Evolutionary conservation across 1,140 invertebrate species (phyloP).

Genomic region (Oscheius sp.): DNA sequence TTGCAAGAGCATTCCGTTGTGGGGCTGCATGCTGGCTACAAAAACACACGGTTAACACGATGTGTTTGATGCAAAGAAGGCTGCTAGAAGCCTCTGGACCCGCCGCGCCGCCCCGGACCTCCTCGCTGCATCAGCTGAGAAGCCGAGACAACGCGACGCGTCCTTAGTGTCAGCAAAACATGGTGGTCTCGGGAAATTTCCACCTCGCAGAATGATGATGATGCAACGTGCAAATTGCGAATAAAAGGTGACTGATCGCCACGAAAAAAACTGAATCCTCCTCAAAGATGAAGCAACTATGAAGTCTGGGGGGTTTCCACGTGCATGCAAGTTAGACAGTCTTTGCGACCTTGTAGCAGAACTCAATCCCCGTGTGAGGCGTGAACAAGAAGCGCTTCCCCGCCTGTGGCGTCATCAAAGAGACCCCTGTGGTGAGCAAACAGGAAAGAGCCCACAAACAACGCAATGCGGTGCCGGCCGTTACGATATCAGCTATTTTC

Average conservation of each 20-base stretch:
- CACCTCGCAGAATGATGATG: no score
- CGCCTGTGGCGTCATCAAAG: no score
- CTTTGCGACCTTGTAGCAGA: neutral
- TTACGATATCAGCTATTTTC: neutral
- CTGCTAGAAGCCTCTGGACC: constrained; percentile 6
- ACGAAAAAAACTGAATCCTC: neutral
- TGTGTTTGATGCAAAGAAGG: constrained; percentile 13
- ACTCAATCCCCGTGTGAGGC: no score
- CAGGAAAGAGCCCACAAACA: no score
- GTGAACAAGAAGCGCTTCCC: no score
- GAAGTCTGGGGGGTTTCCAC: neutral
- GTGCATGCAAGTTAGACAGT: constrained; percentile 9
- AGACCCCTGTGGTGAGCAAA: no score
- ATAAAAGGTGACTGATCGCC: neutral
- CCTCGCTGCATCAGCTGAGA: neutral
- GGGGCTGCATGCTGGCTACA: constrained; percentile 12
- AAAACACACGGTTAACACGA: constrained; percentile 13
- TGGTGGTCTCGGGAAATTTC: neutral
- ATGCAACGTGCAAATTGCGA: neutral
- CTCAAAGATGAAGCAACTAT: constrained; percentile 1
- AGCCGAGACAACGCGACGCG: neutral
- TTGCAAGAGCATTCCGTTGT: constrained; percentile 13
- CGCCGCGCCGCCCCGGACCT: no score
- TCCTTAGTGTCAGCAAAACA: constrained; percentile 10
- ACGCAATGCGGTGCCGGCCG: no score